Base-by-base conservation (phyloP, 1,140 invertebrate genomes). In the Psix sp. region DNA sequence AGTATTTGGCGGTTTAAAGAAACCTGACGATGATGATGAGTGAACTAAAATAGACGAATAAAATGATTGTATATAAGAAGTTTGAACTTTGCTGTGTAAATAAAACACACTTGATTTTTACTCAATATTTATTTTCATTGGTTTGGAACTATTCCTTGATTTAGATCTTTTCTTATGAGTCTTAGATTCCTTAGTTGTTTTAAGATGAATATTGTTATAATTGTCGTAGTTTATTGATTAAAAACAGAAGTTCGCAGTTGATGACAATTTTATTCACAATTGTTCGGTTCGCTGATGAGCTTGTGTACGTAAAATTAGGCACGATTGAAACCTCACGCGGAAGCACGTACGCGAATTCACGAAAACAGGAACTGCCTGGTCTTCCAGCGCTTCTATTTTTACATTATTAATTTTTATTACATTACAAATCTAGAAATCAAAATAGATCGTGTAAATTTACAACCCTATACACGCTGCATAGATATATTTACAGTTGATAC, bases 1-100 rank as follows among this genome's bases (percentile, higher is more conserved):
- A 87, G 94, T 97, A 0, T 97, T 96, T 90, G 95, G 95, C 60
- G 91, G 93, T 71, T 88, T 97, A 48, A 90, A 89, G 59, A 76
- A 72, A 45, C 36, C 66, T 14, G 82, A 84, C 26, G 76, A 78
- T 35, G 83, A 87, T 24, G 81, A 82, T 11, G 79, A 80, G 33
- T 13, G 6, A 35, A 35, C n/a, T 11, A 35, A 35, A 35, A 35
- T 35, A 13, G 13, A 38, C n/a, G 5, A 14, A 15, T 16, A 4
- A 6, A 38, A 40, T 29, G 5, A 45, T 14, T 45, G 11, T 43
- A 15, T 29, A 45, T 29, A 15, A 3, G 9, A 29, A 45, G 14
- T 11, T 17, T 38, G n/a, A 33, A 6, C 5, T 10, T 3, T 11
- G n/a, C 10, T 9, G 17, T 39, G 36, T 39, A 39, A 3, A 11